phyloP scores from a whole-genome alignment of 2,888 invertebrate genomes.

The Cyaniris semiargus region DNA sequence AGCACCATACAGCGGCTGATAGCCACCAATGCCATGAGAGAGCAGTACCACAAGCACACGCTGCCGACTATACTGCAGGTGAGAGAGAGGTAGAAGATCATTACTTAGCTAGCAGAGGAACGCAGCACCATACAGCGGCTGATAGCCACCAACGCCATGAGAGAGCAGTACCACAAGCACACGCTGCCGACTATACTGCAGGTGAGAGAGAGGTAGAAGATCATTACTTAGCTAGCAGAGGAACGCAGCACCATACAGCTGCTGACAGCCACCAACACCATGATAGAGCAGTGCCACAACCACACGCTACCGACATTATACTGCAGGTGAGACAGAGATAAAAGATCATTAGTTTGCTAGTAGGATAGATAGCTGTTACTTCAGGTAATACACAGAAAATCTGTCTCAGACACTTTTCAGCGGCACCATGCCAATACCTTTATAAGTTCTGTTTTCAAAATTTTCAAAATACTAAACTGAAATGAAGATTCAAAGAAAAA shows the following conservation, averaged over 20 bases:
- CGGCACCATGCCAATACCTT: too few relatives aligned
- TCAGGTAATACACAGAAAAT: too few relatives aligned
- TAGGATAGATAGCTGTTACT: too few relatives aligned
- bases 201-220: conserved; percentile 67
- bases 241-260: conserved; percentile 87
- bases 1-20: conserved; percentile 93
- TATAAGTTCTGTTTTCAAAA: too few relatives aligned
- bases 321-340: conserved; percentile 81
- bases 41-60: conserved; percentile 91
- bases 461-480: too few relatives aligned
- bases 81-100: conserved; percentile 40
- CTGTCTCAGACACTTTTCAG: too few relatives aligned
- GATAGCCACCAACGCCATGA: conserved; percentile 95
- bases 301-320: conserved; percentile 92
- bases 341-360: too few relatives aligned
- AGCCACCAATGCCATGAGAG: conserved; percentile 95
- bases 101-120: not conserved
- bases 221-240: not conserved
- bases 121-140: conserved; percentile 90
- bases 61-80: conserved; percentile 92
- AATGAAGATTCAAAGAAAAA: too few relatives aligned
- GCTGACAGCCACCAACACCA: conserved; percentile 94
- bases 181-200: conserved; percentile 92
- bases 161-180: conserved; percentile 92
- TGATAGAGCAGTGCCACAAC: conserved; percentile 93